Percentiles rank a stretch among this genome's conserved stretches.
Evolutionary conservation across 35 echinoderm and acorn worm genomes (phyloP).

Genomic region (Ophioderma brevispina): DNA sequence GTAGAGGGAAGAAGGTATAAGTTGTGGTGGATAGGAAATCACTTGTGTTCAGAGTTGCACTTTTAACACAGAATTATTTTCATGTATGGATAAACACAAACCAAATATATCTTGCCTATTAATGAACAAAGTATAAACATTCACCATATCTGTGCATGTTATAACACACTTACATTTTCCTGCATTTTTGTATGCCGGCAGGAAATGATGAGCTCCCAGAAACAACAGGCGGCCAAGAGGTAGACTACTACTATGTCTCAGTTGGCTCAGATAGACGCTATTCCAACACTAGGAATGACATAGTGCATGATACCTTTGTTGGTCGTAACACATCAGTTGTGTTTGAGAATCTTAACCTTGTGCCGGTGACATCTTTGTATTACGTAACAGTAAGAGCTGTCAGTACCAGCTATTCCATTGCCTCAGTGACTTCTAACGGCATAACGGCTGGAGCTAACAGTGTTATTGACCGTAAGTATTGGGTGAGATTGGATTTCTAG

Average conservation of each 20-base stretch:
- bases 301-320: constrained; percentile 21
- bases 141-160: neutral
- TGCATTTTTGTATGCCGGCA: neutral
- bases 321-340: constrained; percentile 13
- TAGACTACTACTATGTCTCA: constrained; percentile 39
- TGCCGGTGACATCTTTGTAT: neutral
- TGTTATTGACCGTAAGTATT: too few relatives aligned
- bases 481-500: too few relatives aligned
- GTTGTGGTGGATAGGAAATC: too few relatives aligned
- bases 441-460: constrained; percentile 7
- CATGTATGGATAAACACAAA: too few relatives aligned
- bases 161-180: neutral
- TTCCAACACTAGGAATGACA: constrained; percentile 38
- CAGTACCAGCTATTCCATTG: neutral
- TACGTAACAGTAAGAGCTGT: constrained; percentile 40
- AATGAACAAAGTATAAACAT: neutral
- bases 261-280: constrained; percentile 41
- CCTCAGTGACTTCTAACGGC: constrained; percentile 46
- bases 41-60: too few relatives aligned
- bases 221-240: neutral
- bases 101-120: too few relatives aligned
- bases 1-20: too few relatives aligned
- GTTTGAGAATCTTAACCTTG: constrained; percentile 23
- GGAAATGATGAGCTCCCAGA: constrained; percentile 22
- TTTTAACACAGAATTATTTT: too few relatives aligned